phyloP scores from a whole-genome alignment of 2,888 invertebrate genomes.

The Sphinx pinastri region DNA sequence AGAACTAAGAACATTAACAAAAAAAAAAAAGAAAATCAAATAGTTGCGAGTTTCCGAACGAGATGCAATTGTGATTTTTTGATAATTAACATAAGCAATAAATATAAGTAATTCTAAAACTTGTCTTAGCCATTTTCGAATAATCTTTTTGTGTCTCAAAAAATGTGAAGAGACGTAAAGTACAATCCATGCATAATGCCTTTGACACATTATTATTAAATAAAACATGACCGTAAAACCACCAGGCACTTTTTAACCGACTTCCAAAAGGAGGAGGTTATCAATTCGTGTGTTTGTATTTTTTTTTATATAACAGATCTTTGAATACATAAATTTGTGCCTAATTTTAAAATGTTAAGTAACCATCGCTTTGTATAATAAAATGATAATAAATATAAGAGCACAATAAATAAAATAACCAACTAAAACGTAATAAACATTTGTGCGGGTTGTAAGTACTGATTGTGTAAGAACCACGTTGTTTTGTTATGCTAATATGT shows the following conservation, averaged over 20 bases:
- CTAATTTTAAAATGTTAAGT: constrained; percentile 66
- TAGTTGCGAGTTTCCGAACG: constrained; percentile 66
- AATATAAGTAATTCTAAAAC: constrained; percentile 31
- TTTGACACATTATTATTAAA: not conserved
- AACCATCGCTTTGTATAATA: constrained; percentile 65
- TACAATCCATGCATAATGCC: constrained; percentile 11
- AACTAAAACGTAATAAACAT: constrained; percentile 61
- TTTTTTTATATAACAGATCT: constrained; percentile 44
- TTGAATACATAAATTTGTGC: constrained; percentile 39
- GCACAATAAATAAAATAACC: constrained; percentile 66
- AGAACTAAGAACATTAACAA: constrained; percentile 73
- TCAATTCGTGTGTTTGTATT: too few relatives aligned
- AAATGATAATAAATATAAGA: constrained; percentile 62
- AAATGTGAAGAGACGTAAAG: constrained; percentile 6
- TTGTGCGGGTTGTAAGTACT: constrained; percentile 79
- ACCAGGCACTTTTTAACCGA: constrained; percentile 1
- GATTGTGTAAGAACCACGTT: constrained; percentile 45
- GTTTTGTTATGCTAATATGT: constrained; percentile 13
- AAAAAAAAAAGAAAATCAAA: constrained; percentile 61
- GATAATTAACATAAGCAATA: constrained; percentile 31
- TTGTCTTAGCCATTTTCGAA: constrained; percentile 14
- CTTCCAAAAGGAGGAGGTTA: too few relatives aligned
- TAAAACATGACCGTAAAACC: constrained; percentile 26
- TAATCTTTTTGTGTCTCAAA: not conserved
- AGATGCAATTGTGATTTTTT: constrained; percentile 54